A percentile compares a stretch with the other conserved stretches of the same genome.
phyloP scores from a whole-genome alignment of 2,888 invertebrate genomes.

The Dione vanillae region DNA sequence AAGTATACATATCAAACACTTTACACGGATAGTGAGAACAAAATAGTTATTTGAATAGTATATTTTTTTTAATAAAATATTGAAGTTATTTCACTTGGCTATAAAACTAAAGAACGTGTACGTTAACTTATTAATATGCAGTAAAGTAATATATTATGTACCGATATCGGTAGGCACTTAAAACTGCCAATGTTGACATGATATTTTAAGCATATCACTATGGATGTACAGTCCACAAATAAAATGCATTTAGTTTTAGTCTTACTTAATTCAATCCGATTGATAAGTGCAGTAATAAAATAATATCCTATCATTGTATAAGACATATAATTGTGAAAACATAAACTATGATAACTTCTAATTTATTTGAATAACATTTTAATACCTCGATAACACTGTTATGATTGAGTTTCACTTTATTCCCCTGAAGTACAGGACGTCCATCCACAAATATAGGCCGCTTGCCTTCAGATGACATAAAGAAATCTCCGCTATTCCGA shows the following conservation, averaged over 20 bases:
- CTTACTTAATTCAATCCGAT: neutral
- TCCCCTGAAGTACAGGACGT: constrained; percentile 93
- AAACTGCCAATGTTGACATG: neutral
- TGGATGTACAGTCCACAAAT: neutral
- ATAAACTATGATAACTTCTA: neutral
- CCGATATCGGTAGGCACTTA: neutral
- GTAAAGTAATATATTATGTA: neutral
- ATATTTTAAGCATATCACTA: constrained; percentile 6
- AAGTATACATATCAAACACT: neutral
- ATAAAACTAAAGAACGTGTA: neutral
- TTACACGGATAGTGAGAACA: neutral
- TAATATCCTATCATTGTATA: too few species aligned
- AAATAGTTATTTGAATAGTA: neutral
- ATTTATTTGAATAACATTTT: neutral
- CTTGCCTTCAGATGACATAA: constrained; percentile 97
- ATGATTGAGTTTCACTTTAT: constrained; percentile 95
- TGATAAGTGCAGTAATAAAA: neutral
- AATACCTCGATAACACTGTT: constrained; percentile 97
- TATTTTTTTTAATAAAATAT: neutral
- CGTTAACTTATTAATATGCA: neutral
- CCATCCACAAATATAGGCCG: constrained; percentile 97
- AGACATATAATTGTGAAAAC: too few species aligned
- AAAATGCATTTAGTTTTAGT: neutral
- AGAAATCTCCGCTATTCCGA: constrained; percentile 97
- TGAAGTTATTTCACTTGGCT: neutral